These are phyloP conservation scores for Onchidella celtica DNA, from an alignment of 2,888 invertebrate genomes.

Conservation along the genomic window DNA sequence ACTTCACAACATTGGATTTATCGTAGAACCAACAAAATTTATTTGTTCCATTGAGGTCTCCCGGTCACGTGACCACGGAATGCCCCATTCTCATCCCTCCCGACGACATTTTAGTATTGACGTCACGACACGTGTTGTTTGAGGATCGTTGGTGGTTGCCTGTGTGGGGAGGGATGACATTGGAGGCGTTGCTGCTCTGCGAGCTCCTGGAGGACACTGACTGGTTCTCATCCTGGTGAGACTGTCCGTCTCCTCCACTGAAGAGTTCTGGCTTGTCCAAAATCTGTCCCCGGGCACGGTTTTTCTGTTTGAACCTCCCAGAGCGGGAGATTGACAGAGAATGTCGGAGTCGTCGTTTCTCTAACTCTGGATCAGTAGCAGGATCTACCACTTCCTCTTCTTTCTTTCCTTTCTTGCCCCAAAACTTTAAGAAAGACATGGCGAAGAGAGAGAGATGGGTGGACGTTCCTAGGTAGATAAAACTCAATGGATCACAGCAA, in stretches of 20 bases:
- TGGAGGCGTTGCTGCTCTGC: not conserved
- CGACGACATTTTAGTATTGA: slow-evolving; percentile 7
- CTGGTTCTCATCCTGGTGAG: not conserved
- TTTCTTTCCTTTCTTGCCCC: slow-evolving; percentile 39
- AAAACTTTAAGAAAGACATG: slow-evolving; percentile 54
- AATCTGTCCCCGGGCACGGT: slow-evolving; percentile 67
- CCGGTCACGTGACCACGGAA: slow-evolving; percentile 26
- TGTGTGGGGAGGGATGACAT: not conserved
- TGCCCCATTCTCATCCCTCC: slow-evolving; percentile 27
- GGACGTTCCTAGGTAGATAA: not conserved
- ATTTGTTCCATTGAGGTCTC: no score
- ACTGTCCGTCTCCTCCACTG: slow-evolving; percentile 30
- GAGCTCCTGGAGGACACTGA: not conserved
- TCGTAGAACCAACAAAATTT: no score
- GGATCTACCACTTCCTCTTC: slow-evolving; percentile 32
- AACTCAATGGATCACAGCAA: not conserved
- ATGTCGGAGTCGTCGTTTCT: slow-evolving; percentile 66
- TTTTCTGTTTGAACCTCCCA: slow-evolving; percentile 72
- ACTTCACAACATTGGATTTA: no score
- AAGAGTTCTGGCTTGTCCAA: slow-evolving; percentile 68
- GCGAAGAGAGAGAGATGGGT: not conserved
- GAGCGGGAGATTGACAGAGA: slow-evolving; percentile 73
- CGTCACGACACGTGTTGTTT: slow-evolving; percentile 14
- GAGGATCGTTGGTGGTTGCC: slow-evolving; percentile 22
- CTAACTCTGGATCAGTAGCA: slow-evolving; percentile 62